Percentiles rank a stretch among this genome's conserved stretches.
Evolutionary conservation across 2,888 invertebrate genomes (phyloP).

Genomic region (Drosophila peninsularis): DNA sequence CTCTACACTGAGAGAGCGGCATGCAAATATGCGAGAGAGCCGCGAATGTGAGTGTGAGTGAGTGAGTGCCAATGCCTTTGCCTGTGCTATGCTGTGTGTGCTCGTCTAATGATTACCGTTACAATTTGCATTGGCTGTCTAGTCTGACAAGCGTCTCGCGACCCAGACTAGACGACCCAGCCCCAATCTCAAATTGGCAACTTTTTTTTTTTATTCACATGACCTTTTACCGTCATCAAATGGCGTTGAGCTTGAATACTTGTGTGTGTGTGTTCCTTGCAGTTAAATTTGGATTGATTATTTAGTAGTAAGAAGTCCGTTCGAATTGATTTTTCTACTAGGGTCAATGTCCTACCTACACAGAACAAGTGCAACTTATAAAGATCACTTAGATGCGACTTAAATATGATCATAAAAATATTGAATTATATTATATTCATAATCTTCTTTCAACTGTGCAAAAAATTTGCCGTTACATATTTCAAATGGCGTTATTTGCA

Average conservation of each 20-base stretch:
- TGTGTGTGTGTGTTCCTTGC: constrained; percentile 19
- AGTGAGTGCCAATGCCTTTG: constrained; percentile 21
- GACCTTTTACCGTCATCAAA: constrained; percentile 64
- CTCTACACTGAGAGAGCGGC: constrained; percentile 60
- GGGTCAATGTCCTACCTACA: constrained; percentile 66
- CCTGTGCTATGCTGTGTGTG: constrained; percentile 30
- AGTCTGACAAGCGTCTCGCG: constrained; percentile 71
- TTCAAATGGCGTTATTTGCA: not conserved
- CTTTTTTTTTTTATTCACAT: constrained; percentile 51
- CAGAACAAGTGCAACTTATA: constrained; percentile 59
- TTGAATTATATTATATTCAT: not conserved
- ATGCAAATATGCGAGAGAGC: constrained; percentile 62
- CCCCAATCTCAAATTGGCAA: constrained; percentile 67
- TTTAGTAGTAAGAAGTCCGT: constrained; percentile 25
- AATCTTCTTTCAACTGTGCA: not conserved
- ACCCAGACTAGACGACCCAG: constrained; percentile 75
- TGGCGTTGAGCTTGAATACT: constrained; percentile 22
- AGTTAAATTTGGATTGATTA: constrained; percentile 53
- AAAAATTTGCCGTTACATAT: not conserved
- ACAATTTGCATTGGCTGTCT: constrained; percentile 74
- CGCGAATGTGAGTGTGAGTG: constrained; percentile 10
- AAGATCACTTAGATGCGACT: constrained; percentile 4
- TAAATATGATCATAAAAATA: not conserved
- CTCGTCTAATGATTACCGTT: constrained; percentile 75
- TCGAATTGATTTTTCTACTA: constrained; percentile 43